Evolutionary conservation across 1,140 invertebrate species (phyloP), one percentile per base, ranked within the genome.

Genomic region (Hypsibius dujardini): DNA sequence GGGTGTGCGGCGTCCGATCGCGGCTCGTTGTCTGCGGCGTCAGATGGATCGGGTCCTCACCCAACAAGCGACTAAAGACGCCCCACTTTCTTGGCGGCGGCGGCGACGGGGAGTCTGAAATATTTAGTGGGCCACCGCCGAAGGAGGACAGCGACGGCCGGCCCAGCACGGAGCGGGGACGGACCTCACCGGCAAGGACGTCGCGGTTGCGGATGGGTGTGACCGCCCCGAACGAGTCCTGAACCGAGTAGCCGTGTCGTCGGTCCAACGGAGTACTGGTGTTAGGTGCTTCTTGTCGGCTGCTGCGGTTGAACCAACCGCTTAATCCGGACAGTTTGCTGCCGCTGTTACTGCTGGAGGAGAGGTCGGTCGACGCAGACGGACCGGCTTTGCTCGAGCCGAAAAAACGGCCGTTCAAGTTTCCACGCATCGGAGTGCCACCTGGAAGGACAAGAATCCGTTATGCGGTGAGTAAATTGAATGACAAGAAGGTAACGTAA

Each of bases 201-300:
- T 42, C 62, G 45, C 45, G 12, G 42, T 67, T 42, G 12, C 62
- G 62, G 45, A 67, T 67, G 12, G 62, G 62, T 45, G 62, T 67
- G 3, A 67, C 42, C 12, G 62, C 62, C 12, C 62, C 62, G 42
- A 67, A 67, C 3, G 62, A 67, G 42, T 67, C 62, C 12, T 67
- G 12, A 12, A 67, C 12, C 3, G 12, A 15, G 62, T 42, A 7
- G 42, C 7, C 3, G 62, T 3, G 12, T 15, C 62, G 62, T 42
- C 45, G 12, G 3, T 67, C 62, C 12, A 42, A 15, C 45, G 62
- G 62, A 15, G 62, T 67, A 45, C 62, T 67, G 12, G 62, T 67
- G 12, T 67, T 67, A 15, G 62, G 62, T 7, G 3, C 12, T 67
- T 67, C n/a, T 56, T n/a, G 7, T 0, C 7, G 62, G 12, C 12